phyloP scores from a whole-genome alignment of 2,797 vertebrate species.

The Labroides dimidiatus region DNA sequence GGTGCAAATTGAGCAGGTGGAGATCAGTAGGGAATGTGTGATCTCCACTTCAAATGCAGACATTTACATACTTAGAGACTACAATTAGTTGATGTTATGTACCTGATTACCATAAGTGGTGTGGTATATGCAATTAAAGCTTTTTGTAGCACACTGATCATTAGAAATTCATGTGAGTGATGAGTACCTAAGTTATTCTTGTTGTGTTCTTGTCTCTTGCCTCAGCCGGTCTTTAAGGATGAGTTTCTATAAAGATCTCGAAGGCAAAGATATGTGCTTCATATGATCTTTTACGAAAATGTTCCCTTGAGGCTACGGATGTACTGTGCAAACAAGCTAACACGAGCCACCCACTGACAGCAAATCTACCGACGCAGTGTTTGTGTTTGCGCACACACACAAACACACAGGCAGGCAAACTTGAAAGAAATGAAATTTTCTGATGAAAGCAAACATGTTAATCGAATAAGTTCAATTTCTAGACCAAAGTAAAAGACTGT shows the following conservation, averaged over 20 bases:
- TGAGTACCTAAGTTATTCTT: constrained; percentile 7
- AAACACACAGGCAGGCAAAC: background rate
- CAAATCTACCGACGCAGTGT: constrained; percentile 24
- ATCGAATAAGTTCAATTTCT: constrained; percentile 69
- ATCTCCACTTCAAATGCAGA: constrained; percentile 25
- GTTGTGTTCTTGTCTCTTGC: background rate
- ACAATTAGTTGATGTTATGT: constrained; percentile 32
- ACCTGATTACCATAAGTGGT: constrained; percentile 37
- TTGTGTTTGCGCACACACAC: background rate
- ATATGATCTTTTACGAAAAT: constrained; percentile 28
- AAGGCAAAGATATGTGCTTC: constrained; percentile 33
- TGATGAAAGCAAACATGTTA: constrained; percentile 66
- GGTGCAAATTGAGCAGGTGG: constrained; percentile 41
- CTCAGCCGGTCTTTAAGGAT: background rate
- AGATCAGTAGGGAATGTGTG: constrained; percentile 16
- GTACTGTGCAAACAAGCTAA: constrained; percentile 39
- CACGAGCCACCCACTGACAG: constrained; percentile 45
- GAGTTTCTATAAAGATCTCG: constrained; percentile 41
- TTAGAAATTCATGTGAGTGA: constrained; percentile 8
- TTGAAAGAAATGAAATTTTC: constrained; percentile 55
- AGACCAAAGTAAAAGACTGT: constrained; percentile 63
- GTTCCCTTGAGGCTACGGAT: constrained; percentile 20
- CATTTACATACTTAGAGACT: constrained; percentile 34
- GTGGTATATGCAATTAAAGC: constrained; percentile 37
- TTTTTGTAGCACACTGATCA: constrained; percentile 8